These are phyloP conservation scores for Ciconia maguari DNA, from an alignment of 2,113 vertebrate genomes.

Conservation along the genomic window DNA sequence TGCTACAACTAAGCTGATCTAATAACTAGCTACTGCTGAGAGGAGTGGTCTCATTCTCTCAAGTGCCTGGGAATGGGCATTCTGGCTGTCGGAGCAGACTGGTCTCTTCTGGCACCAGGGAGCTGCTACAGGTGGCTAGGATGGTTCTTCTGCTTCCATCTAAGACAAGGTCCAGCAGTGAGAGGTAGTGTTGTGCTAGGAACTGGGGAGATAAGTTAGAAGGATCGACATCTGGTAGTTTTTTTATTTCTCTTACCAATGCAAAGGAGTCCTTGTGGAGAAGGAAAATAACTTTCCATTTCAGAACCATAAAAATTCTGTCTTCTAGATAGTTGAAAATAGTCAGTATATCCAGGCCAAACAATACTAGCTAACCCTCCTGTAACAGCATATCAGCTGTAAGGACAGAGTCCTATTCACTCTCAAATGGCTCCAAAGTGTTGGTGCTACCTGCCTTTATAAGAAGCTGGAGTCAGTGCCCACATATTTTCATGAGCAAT, in stretches of 20 bases:
- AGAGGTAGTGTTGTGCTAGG: not conserved
- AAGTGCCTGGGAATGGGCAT: not conserved
- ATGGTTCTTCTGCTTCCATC: not conserved
- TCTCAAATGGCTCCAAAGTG: not conserved
- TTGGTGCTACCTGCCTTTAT: not conserved
- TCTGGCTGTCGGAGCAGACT: not conserved
- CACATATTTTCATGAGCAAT: not conserved
- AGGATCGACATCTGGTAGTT: not conserved
- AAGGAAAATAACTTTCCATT: not conserved
- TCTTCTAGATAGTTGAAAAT: not conserved
- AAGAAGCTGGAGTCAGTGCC: not conserved
- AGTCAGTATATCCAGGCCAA: not conserved
- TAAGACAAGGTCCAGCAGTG: not conserved
- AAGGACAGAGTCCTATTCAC: not conserved
- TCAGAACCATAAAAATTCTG: not conserved
- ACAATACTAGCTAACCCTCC: not conserved
- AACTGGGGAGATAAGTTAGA: not conserved
- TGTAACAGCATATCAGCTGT: fast-evolving
- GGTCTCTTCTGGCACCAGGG: not conserved
- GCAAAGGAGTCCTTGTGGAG: not conserved
- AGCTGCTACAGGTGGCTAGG: not conserved
- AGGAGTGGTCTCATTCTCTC: not conserved
- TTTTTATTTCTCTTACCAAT: not conserved
- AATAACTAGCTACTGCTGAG: not conserved
- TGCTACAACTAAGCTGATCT: not conserved